These are phyloP conservation scores for Parotocinclus haroldoi DNA, from an alignment of 2,797 vertebrate species.

Conservation along the genomic window DNA sequence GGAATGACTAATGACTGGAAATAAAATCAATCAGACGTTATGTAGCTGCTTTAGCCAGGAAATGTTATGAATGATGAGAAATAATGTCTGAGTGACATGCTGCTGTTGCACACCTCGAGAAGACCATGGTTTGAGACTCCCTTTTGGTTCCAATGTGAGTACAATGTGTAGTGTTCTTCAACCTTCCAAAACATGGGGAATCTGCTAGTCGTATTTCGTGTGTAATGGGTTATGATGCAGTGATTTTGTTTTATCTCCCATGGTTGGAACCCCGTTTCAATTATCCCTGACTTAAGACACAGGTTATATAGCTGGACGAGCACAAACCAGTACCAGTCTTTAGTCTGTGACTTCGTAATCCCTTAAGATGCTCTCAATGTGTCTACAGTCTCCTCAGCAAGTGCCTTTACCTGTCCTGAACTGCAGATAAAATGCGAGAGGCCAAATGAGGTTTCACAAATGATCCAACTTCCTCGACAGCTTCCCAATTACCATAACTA, in stretches of 20 bases:
- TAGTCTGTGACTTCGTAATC: neutral
- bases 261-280: too few relatives aligned
- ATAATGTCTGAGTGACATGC: neutral
- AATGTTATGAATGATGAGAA: conserved; percentile 53
- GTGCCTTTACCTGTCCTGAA: conserved; percentile 36
- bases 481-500: conserved; percentile 70
- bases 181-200: too few relatives aligned
- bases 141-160: too few relatives aligned
- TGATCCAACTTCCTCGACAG: conserved; percentile 68
- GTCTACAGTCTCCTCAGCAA: conserved; percentile 19
- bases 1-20: conserved; percentile 52
- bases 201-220: too few relatives aligned
- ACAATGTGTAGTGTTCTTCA: too few relatives aligned
- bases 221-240: too few relatives aligned
- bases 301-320: too few relatives aligned
- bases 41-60: conserved; percentile 50
- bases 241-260: too few relatives aligned
- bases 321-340: too few relatives aligned
- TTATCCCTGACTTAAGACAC: too few relatives aligned
- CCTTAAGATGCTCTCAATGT: conserved; percentile 39
- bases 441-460: conserved; percentile 62
- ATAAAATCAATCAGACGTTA: conserved; percentile 59
- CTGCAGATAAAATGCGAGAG: conserved; percentile 47
- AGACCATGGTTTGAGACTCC: too few relatives aligned
- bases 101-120: too few relatives aligned